A percentile compares a stretch with the other conserved stretches of the same genome.
Evolutionary conservation across 2,888 invertebrate species (phyloP).

Genomic region (Nomada goodeniana): DNA sequence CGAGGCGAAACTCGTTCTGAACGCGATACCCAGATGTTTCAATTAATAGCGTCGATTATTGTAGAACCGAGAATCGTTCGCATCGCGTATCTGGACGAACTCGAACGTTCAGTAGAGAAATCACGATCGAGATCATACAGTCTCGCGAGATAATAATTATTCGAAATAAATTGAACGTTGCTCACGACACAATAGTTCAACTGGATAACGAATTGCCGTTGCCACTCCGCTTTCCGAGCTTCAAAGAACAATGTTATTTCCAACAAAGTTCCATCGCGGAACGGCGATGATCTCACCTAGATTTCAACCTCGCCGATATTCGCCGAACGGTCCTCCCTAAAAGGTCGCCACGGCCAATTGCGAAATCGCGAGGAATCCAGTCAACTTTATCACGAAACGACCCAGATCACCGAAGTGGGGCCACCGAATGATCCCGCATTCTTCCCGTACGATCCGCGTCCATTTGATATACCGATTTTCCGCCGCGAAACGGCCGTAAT

Average conservation of each 20-base stretch:
- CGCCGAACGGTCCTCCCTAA: neutral
- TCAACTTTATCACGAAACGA: slow-evolving; percentile 15
- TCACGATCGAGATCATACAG: too few relatives aligned
- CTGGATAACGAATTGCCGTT: too few relatives aligned
- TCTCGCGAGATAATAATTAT: neutral
- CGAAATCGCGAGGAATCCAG: neutral
- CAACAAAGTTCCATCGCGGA: neutral
- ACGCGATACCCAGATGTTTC: too few relatives aligned
- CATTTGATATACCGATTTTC: neutral
- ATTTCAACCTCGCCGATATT: neutral
- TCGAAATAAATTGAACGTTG: neutral
- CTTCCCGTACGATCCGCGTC: neutral
- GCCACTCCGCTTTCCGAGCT: too few relatives aligned
- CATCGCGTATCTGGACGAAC: too few relatives aligned
- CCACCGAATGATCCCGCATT: slow-evolving; percentile 7
- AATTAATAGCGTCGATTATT: too few relatives aligned
- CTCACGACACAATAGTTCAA: neutral
- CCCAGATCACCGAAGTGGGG: slow-evolving; percentile 1
- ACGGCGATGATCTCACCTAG: too few relatives aligned
- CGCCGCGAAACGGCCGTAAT: neutral
- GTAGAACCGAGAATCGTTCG: too few relatives aligned
- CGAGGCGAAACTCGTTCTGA: too few relatives aligned
- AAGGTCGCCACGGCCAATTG: too few relatives aligned
- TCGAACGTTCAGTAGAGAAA: too few relatives aligned
- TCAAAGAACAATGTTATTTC: neutral